Conservation (phyloP, 2,888 invertebrate genomes). For the Archips crataeganus region DNA sequence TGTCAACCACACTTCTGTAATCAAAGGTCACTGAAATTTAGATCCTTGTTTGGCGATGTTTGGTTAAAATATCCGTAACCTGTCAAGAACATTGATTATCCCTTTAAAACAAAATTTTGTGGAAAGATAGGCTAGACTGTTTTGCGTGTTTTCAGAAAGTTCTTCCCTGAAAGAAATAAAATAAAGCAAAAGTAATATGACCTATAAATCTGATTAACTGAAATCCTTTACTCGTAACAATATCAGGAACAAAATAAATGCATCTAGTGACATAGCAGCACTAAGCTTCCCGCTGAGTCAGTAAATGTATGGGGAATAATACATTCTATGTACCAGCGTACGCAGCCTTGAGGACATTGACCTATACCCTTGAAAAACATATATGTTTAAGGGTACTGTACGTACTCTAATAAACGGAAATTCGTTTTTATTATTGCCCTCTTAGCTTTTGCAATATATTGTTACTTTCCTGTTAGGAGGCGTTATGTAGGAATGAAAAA, state of each 20-base stretch:
- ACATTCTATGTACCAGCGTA: constrained; percentile 12
- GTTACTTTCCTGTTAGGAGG: neutral
- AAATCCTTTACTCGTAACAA: constrained; percentile 31
- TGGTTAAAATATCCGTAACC: too few species aligned
- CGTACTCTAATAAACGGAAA: neutral
- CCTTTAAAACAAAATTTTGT: too few species aligned
- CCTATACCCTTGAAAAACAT: constrained; percentile 42
- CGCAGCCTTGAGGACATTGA: constrained; percentile 27
- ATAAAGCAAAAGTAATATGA: neutral
- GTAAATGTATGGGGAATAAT: constrained; percentile 14
- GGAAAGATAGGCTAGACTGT: too few species aligned
- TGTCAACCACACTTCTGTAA: too few species aligned
- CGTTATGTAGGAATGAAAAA: neutral
- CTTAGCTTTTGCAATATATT: neutral
- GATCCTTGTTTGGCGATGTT: too few species aligned
- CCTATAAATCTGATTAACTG: constrained; percentile 16
- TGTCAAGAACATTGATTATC: too few species aligned
- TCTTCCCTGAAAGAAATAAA: neutral
- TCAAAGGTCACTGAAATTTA: too few species aligned
- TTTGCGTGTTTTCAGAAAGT: too few species aligned
- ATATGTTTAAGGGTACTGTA: neutral
- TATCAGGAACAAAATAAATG: constrained; percentile 45
- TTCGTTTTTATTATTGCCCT: constrained; percentile 1
- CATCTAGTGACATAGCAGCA: constrained; percentile 45
- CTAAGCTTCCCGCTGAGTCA: constrained; percentile 35